A percentile compares a stretch with the other conserved stretches of the same genome.
Conservation (phyloP, 37 sponge, comb jelly and placozoan species). For the Diacarnus erythraeanus region DNA sequence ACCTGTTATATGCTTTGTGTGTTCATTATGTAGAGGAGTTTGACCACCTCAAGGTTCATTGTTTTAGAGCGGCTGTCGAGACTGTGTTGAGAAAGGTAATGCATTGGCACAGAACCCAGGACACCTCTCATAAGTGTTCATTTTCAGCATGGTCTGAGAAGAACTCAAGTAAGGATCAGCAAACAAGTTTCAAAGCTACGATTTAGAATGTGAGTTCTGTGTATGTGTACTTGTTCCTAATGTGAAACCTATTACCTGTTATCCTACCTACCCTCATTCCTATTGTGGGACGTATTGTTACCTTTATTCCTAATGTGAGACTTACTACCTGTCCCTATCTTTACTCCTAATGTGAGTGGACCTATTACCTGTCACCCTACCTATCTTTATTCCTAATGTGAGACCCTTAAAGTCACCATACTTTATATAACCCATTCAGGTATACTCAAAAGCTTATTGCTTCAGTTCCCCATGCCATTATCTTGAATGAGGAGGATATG, state of each 20-base stretch:
- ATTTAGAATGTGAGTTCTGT: slow-evolving; percentile 45
- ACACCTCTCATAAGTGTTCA: not conserved
- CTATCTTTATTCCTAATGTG: too few species aligned
- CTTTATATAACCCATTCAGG: not conserved
- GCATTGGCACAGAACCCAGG: not conserved
- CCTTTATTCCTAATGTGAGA: too few species aligned
- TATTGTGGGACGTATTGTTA: too few species aligned
- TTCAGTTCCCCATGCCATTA: not conserved
- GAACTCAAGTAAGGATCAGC: slow-evolving; percentile 53
- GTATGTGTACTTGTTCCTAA: too few species aligned
- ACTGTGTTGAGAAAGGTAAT: slow-evolving; percentile 61
- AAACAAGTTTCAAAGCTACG: slow-evolving; percentile 65
- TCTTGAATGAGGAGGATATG: slow-evolving; percentile 21
- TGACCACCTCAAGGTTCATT: slow-evolving; percentile 64
- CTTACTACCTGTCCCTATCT: too few species aligned
- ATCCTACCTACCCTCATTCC: too few species aligned
- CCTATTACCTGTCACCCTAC: too few species aligned
- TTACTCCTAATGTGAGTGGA: too few species aligned
- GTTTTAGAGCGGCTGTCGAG: slow-evolving; percentile 70
- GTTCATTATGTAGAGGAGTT: not conserved
- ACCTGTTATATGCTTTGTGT: too few species aligned
- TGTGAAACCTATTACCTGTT: too few species aligned
- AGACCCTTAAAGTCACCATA: too few species aligned
- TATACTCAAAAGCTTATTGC: slow-evolving; percentile 1
- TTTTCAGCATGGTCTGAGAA: slow-evolving; percentile 43